Evolutionary conservation across 2,113 vertebrate genomes (phyloP).

Genomic region (Phycodurus eques): DNA sequence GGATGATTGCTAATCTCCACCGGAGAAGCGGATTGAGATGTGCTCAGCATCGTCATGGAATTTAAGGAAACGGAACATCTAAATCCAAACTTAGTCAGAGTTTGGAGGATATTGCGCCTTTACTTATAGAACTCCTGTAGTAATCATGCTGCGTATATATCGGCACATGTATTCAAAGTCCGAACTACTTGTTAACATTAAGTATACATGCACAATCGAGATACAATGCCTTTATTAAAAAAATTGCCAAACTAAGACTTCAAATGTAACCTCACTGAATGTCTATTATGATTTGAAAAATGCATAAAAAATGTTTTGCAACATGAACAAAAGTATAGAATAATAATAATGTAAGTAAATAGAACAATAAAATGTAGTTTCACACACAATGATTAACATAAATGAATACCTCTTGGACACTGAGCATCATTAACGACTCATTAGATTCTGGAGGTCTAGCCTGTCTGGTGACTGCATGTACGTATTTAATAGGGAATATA

Average conservation of each 20-base stretch:
- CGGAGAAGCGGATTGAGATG: slow-evolving; percentile 66
- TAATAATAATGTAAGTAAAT: too few relatives aligned
- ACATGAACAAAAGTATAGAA: too few relatives aligned
- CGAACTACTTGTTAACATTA: neutral
- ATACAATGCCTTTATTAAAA: too few relatives aligned
- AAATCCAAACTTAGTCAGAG: slow-evolving; percentile 34
- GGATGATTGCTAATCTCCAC: slow-evolving; percentile 76
- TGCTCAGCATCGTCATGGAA: slow-evolving; percentile 48
- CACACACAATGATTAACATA: too few relatives aligned
- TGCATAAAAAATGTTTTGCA: too few relatives aligned
- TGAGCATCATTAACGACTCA: too few relatives aligned
- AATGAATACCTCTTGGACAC: too few relatives aligned
- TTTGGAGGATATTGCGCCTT: slow-evolving; percentile 48
- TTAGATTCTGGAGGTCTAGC: too few relatives aligned
- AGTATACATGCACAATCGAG: neutral
- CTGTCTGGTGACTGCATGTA: neutral
- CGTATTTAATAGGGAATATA: neutral
- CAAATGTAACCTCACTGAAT: too few relatives aligned
- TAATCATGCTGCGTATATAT: slow-evolving; percentile 43
- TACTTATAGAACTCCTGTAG: slow-evolving; percentile 20
- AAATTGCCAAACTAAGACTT: too few relatives aligned
- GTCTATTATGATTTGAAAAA: too few relatives aligned
- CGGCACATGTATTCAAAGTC: neutral
- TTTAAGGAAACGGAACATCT: slow-evolving; percentile 25
- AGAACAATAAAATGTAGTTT: too few relatives aligned